Evolutionary conservation across 2,888 invertebrate genomes (phyloP).

Genomic region (Eristalis arbustorum): DNA sequence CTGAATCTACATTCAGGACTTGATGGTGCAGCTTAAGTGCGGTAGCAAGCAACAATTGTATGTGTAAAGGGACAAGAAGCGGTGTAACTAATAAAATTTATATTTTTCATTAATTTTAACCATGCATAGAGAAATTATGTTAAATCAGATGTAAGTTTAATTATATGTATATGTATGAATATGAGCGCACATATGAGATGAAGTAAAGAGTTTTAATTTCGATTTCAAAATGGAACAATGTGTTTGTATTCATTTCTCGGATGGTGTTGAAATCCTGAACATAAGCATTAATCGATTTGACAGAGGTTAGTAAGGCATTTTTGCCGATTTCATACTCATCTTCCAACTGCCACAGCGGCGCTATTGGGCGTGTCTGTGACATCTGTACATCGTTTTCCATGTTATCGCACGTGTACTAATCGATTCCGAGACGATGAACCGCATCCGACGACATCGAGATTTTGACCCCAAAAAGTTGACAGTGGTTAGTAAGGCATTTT

Average conservation of each 20-base stretch:
- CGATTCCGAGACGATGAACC: too few relatives aligned
- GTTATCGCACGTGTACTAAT: too few relatives aligned
- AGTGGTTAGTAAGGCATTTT: too few relatives aligned
- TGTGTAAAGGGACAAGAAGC: constrained; percentile 2
- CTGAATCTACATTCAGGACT: constrained; percentile 31
- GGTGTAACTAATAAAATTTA: constrained; percentile 38
- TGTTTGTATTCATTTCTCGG: not conserved
- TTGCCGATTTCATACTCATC: too few relatives aligned
- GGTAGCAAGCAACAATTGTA: constrained; percentile 9
- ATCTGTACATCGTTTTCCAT: too few relatives aligned
- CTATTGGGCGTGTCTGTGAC: too few relatives aligned
- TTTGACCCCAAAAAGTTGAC: too few relatives aligned
- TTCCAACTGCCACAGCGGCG: too few relatives aligned
- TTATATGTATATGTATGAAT: constrained; percentile 17
- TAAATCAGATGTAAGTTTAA: not conserved
- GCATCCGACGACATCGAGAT: too few relatives aligned
- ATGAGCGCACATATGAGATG: not conserved
- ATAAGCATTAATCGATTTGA: too few relatives aligned
- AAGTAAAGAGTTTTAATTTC: not conserved
- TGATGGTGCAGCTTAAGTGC: constrained; percentile 48
- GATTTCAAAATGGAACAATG: not conserved
- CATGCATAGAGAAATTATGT: constrained; percentile 5
- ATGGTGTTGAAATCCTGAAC: too few relatives aligned
- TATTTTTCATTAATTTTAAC: constrained; percentile 47
- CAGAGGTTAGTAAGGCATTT: too few relatives aligned